Base-by-base conservation (phyloP, 2,797 vertebrate genomes). In the Acropternis orthonyx region DNA sequence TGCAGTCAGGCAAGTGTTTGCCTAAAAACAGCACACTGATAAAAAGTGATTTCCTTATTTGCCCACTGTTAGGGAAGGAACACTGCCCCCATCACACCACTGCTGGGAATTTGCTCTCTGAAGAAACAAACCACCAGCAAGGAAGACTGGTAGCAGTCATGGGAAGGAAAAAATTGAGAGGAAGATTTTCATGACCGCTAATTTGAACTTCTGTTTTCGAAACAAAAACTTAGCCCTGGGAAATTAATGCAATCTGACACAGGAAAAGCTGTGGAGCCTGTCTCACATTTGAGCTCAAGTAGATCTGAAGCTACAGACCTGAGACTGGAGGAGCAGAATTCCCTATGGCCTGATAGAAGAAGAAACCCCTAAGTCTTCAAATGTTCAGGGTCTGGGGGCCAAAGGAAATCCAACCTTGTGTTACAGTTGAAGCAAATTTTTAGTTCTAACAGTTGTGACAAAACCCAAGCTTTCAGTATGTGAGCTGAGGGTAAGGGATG, bases 1-100 rank as follows among this genome's bases (percentile, higher is more conserved):
- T 76, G 55, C 41, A 37, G 66, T 61, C 84, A 92, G 90, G 48
- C 49, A 77, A 93, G 67, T 51, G 75, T 88, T 97, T 95, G 75
- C 63, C 72, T 87, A 89, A 83, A 93, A 85, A 0, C 19, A 78
- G 21, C 17, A 52, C 24, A 14, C 26, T 63, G 37, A 32, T 54
- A 56, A 65, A 68, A 85, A 54, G 37, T 19, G 39, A 83, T 93
- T 26, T 32, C 32, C 6, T 77, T 59, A 52, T 71, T 93, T 68
- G 39, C 13, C 78, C 46, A 37, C 5, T 54, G 32, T 2, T 88
- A 62, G 20, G 36, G 52, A 85, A 59, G 44, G 58, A 68, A 66
- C 23, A 34, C 26, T 46, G 34, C 5, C 30, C 58, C 34, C 10
- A 1, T 21, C 28, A 30, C 30, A 46, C 9, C 5, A 5, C 23